Percentiles rank a stretch among this genome's conserved stretches.
phyloP scores from a whole-genome alignment of 2,797 vertebrate genomes.

The Fistularia commersonii region DNA sequence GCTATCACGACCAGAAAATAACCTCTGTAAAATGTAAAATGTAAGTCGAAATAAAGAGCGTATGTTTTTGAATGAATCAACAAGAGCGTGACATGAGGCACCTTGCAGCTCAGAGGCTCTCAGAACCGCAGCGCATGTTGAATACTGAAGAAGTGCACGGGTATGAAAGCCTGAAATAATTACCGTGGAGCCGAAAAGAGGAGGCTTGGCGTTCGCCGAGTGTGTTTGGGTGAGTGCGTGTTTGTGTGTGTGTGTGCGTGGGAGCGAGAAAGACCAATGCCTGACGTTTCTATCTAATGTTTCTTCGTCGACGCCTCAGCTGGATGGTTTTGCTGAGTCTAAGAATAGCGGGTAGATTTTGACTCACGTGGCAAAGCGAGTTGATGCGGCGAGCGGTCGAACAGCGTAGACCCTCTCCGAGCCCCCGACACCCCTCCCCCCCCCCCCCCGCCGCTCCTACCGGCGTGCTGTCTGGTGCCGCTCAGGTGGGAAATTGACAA shows the following conservation, averaged over 20 bases:
- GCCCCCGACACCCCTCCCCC: background rate
- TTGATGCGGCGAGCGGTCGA: conserved; percentile 18
- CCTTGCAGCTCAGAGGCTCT: conserved; percentile 18
- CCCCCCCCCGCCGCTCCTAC: background rate
- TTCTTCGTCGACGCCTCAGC: conserved; percentile 9
- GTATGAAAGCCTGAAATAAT: conserved; percentile 27
- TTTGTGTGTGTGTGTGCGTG: conserved; percentile 5
- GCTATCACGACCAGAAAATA: too few relatives aligned
- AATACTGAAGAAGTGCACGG: conserved; percentile 11
- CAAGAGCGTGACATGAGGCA: conserved; percentile 5
- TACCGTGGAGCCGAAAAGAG: conserved; percentile 32
- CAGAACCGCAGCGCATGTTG: conserved; percentile 21
- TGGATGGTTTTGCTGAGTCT: background rate
- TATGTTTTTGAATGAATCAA: conserved; percentile 19
- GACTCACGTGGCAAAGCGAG: conserved; percentile 7
- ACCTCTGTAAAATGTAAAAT: too few relatives aligned
- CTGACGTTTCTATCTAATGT: conserved; percentile 17
- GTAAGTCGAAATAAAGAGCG: too few relatives aligned
- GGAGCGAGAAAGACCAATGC: conserved; percentile 24
- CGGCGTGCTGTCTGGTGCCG: conserved; percentile 15
- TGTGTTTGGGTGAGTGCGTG: conserved; percentile 3
- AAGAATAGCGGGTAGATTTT: conserved; percentile 1
- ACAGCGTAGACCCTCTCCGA: conserved; percentile 7
- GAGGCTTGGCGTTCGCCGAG: conserved; percentile 16
- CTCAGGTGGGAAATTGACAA: conserved; percentile 17